Evolutionary conservation across 2,888 invertebrate genomes (phyloP), one percentile per base, ranked within the genome.

Genomic region (Dasypogon diadema): DNA sequence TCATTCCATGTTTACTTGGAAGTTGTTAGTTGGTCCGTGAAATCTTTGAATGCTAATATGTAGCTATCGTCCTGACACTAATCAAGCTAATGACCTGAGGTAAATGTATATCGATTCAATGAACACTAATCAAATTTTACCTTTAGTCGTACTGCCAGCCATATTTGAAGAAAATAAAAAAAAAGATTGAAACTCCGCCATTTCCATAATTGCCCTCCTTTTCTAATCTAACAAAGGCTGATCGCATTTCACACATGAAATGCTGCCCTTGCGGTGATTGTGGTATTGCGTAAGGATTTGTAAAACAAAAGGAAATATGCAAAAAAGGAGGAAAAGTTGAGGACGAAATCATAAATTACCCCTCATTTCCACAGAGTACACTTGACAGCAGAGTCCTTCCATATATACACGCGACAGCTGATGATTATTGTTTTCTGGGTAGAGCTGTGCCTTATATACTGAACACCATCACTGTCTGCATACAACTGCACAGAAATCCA

Each of bases 161-260:
- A 65, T 65, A 65, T 65, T 65, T 65, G 65, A 65, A 37, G 34
- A 42, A 48, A 42, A 34, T 65, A 46, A 48, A 65, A 37, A 16
- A 42, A 48, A 42, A 34, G 8, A 14, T 37, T 21, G 16, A 60
- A 60, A 34, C 22, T 60, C 60, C 65, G 65, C 65, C 65, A 65
- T 65, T 65, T 65, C 46, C 21, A 46, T 48, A 65, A 65, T 65
- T 65, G 24, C 65, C 65, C 65, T 65, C 65, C 48, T 65, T 65
- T 63, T 46, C 42, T 3, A 42, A n/a, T 42, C n/a, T 42, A 12
- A 12, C 42, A 42, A 42, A 42, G n/a, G 8, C 42, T 42, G 42
- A 42, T 42, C 42, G 42, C 8, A 42, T 42, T 42, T 42, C 42
- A 42, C 42, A 12, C 42, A 42, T 42, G 42, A 42, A 42, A 12